Evolutionary conservation across 2,888 invertebrate species (phyloP), one percentile per base, ranked within the genome.

Genomic region (Cantharis rustica): DNA sequence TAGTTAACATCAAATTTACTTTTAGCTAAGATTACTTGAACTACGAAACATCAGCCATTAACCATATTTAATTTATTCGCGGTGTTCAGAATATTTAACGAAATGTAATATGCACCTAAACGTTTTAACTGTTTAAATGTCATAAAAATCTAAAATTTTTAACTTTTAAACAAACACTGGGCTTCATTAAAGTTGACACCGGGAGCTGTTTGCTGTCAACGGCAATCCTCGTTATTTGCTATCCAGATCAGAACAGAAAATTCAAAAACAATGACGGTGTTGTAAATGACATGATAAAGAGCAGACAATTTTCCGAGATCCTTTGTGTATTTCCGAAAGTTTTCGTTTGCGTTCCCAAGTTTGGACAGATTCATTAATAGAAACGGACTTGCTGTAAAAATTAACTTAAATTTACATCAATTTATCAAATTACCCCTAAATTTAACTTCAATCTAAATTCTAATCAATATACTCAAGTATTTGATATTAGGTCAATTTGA

Each of bases 191-290:
- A 68, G 71, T 69, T 76, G 69, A 72, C 76, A 71, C 69, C 27
- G 16, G 75, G 78, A 69, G 78, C 76, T 72, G 73, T 78, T 76
- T 73, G 76, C 73, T 76, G 78, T 76, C 78, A 78, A 63, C 73
- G 61, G 72, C 78, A 78, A 73, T 20, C 69, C 71, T 62, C 62
- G 74, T 61, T 73, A 72, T 69, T 68, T 73, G 76, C 64, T 69
- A 71, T 76, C 73, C 73, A 69, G 69, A 69, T 61, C 71, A 47
- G 47, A 27, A 61, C n/a, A 47, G 73, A 69, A 74, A 74, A 74
- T 70, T 69, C 74, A 75, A 68, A 78, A 73, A 73, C 73, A 78
- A 73, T 62, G 20, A 31, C 10, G 17, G 20, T 61, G 16, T 20
- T 68, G 68, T 61, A 23, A 27, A 27, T 73, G 68, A 61, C 62